These are phyloP conservation scores for Drosophila trapezifrons DNA, from an alignment of 1,140 invertebrate genomes.

Conservation along the genomic window DNA sequence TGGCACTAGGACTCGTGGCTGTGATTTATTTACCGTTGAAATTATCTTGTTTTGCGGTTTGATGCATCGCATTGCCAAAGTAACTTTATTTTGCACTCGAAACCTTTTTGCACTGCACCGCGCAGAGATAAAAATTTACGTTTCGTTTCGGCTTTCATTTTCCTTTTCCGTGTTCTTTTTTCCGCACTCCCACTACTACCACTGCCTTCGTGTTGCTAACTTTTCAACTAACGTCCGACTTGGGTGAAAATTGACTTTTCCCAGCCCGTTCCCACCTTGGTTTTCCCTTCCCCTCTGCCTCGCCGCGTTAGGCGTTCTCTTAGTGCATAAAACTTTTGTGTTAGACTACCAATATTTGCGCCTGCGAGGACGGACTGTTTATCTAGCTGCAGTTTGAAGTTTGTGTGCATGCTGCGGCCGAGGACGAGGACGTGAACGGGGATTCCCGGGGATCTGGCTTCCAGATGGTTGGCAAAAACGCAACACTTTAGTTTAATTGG, in stretches of 20 bases:
- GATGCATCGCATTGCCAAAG: slow-evolving; percentile 80
- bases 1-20: slow-evolving; percentile 46
- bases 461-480: slow-evolving; percentile 50
- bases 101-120: slow-evolving; percentile 77
- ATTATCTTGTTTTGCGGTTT: slow-evolving; percentile 84
- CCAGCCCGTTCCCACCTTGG: slow-evolving; percentile 1
- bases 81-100: slow-evolving; percentile 82
- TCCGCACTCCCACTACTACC: background rate
- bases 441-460: slow-evolving; percentile 7
- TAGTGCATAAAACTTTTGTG: slow-evolving; percentile 74
- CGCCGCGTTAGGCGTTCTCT: slow-evolving; percentile 46
- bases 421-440: slow-evolving; percentile 14
- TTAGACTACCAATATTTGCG: slow-evolving; percentile 80
- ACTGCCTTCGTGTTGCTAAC: slow-evolving; percentile 62
- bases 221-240: slow-evolving; percentile 78
- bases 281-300: background rate
- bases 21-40: slow-evolving; percentile 84
- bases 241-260: slow-evolving; percentile 79
- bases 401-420: slow-evolving; percentile 54
- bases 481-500: slow-evolving; percentile 77
- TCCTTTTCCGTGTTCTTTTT: slow-evolving; percentile 35
- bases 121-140: slow-evolving; percentile 76
- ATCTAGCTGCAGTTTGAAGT: slow-evolving; percentile 72
- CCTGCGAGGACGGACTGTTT: slow-evolving; percentile 62
- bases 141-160: slow-evolving; percentile 61